Base-by-base conservation (phyloP, 2,797 vertebrate species). In the Carcharodon carcharias region DNA sequence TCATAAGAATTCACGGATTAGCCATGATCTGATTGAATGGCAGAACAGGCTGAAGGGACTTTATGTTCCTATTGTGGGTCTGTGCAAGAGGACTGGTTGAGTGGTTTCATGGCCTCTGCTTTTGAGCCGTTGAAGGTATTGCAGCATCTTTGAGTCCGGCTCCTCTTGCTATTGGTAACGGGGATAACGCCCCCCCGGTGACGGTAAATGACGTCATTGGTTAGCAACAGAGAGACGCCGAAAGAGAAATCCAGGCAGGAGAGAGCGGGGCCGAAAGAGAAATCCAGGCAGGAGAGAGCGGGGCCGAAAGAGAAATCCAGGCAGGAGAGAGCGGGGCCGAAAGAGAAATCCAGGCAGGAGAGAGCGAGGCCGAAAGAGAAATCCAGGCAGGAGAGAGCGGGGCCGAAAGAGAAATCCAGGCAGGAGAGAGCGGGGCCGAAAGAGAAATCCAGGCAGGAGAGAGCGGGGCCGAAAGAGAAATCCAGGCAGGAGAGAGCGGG, bases 151-250 rank as follows among this genome's bases (percentile, higher is more conserved):
- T 8, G 54, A 35, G 54, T 2, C 26, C 28, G 26, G 26, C 54
- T 16, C 9, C 26, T 28, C 26, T 89, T 56, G 28, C 50, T 28
- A 3, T 31, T 4, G 58, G 58, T 40, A 93, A 93, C 61, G 8
- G 45, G 88, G 3, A 40, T 93, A 21, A 67, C 21, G 21, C 0
- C 91, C 89, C 89, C 63, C 40, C 4, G 4, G 28, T 4, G 35
- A 1, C 35, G 18, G 18, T 11, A 21, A 3, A 18, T 9, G 26
- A 71, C 45, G 45, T 73, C 94, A 93, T 50, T 26, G 91, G 94
- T 16, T 73, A 95, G 94, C 94, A 95, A 95, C 94, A 50, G 94
- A 54, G 26, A 73, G 94, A 95, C 94, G 94, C 45, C 3, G 31
- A n/a, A 58, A 61, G 45, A 4, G 71, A 31, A 35, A 80, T 4